Base-by-base conservation (phyloP, 2,888 invertebrate species). In the Lithophane semibrunnea region DNA sequence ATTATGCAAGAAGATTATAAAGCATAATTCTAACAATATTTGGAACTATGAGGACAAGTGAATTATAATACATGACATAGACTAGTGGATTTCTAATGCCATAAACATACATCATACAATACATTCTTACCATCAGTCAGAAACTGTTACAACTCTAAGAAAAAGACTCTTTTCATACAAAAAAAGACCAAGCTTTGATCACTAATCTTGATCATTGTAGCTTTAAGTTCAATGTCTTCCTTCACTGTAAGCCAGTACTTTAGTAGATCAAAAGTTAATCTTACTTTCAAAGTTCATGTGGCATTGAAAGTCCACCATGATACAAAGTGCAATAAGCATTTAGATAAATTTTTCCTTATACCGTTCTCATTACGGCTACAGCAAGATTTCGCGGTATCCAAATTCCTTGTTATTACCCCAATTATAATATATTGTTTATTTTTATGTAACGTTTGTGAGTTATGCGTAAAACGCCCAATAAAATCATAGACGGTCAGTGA, bases 341-440 rank as follows among this genome's bases (percentile, higher is more conserved):
- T 49, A 21, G 63, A 63, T 44, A 18, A 1, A 58, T 10, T 77
- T 63, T 77, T 77, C 78, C 77, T 83, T 10, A 18, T 52, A 49
- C 16, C 42, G 47, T 73, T 60, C 13, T 18, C 16, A n/a, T 82
- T 61, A 54, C 29, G 0, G 2, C n/a, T 29, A 42, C 42, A 63
- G 24, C 18, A 21, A 49, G 9, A 52, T 77, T 77, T 77, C 56
- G 64, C 29, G 5, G 64, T 76, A 82, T 44, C 7, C 12, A 42
- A 56, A 78, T 44, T 64, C 24, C 13, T 61, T 29, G 47, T 24
- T 29, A 49, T n/a, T n/a, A 42, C 0, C 29, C 24, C 42, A 47
- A 63, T 75, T 52, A 75, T 52, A 56, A 77, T 63, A 47, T 42
- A 52, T 60, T 65, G 44, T 77, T 77, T 65, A 78, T n/a, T n/a